Evolutionary conservation across 2,113 vertebrate genomes (phyloP), one percentile per base, ranked within the genome.

Genomic region (Brachyhypopomus gauderio): DNA sequence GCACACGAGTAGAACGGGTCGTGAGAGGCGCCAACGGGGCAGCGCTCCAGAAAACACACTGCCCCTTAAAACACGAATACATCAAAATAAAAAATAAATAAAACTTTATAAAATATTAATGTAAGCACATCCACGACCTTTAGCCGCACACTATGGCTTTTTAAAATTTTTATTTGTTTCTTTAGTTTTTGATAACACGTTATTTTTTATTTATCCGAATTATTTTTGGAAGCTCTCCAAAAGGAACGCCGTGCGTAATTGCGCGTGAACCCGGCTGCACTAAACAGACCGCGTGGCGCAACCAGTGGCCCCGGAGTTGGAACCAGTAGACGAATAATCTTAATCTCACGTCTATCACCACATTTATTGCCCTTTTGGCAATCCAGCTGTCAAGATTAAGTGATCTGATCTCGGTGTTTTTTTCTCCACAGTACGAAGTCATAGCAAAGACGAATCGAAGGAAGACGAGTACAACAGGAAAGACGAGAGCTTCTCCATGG

Each of bases 401-500:
- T 45, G 77, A 70, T 58, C 27, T 20, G 22, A 4, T 75, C 17
- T 45, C 60, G 4, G 0, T 77, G 2, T 7, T 34, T 69, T 69
- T 17, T 41, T 30, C 5, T 75, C 67, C 76, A 58, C 94, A 92
- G 94, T 85, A 34, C 90, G 96, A 84, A 89, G 85, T 1, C 94
- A 88, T 84, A 91, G 92, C 67, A 97, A 96, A 83, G 96, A 97
- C 3, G 96, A 97, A 55, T 20, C 91, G 52, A 95, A 94, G 69
- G 97, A 98, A 22, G 96, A 97, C 8, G 96, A 97, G 0, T 87
- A 92, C 3, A 92, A 92, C 81, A 90, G 96, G 79, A 98, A 96
- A 76, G 97, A 98, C 30, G 97, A 99, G 86, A 95, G 92, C 56
- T 98, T 96, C 94, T 97, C 96, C 77, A 95, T 98, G 95, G 98